Evolutionary conservation across 2,113 vertebrate species (phyloP).

Genomic region (Piprites chloris): DNA sequence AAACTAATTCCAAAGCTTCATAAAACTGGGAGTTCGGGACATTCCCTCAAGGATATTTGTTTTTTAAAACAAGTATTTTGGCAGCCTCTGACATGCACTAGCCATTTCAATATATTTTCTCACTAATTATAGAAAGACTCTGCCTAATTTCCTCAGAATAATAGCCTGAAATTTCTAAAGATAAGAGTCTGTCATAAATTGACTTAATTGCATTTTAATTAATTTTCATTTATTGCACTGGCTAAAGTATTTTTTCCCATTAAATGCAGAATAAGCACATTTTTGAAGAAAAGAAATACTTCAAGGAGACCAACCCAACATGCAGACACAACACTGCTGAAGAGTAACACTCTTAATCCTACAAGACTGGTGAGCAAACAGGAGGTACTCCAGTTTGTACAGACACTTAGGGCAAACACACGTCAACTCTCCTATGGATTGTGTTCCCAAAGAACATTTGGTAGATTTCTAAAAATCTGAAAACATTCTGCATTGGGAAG

Average conservation of each 20-base stretch:
- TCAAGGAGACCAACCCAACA: neutral
- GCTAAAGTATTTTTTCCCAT: neutral
- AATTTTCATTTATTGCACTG: conserved; percentile 40
- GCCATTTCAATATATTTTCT: conserved; percentile 6
- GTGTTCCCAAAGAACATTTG: neutral
- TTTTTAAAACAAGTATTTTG: conserved; percentile 41
- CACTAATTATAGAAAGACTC: conserved; percentile 30
- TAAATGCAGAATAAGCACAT: conserved; percentile 13
- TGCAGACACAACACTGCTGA: neutral
- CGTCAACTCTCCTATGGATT: neutral
- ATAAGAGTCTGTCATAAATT: conserved; percentile 37
- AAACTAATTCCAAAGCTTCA: neutral
- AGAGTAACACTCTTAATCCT: neutral
- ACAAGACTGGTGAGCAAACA: neutral
- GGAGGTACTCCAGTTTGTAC: neutral
- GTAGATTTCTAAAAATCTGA: neutral
- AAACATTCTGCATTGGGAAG: neutral
- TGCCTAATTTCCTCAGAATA: conserved; percentile 44
- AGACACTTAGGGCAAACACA: accelerated
- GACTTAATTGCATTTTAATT: conserved; percentile 42
- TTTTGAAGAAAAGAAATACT: neutral
- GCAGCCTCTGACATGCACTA: neutral
- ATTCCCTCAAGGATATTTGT: conserved; percentile 4
- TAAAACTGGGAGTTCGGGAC: neutral
- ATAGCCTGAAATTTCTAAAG: conserved; percentile 13